Evolutionary conservation across 2,113 vertebrate species (phyloP), one percentile per base, ranked within the genome.

Genomic region (Sebastes fasciatus): DNA sequence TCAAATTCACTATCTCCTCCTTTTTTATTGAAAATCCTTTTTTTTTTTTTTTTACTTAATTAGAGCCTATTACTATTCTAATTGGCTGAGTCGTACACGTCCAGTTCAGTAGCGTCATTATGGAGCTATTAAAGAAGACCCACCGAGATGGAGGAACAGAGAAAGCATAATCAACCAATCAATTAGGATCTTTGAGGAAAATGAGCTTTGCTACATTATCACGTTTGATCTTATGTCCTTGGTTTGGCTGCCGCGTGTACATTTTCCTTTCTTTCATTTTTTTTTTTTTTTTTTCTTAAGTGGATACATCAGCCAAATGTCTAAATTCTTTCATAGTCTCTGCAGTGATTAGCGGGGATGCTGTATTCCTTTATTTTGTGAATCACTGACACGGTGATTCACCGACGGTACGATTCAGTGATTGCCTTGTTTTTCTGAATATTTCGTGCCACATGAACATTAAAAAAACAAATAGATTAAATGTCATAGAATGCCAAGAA

Each of bases 1-100:
- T 97, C 96, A 97, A 97, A 97, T 97, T 97, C 95, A 93, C 97
- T 96, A 97, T 97, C 96, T 96, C 86, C 90, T 89, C 75, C 84
- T 88, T 97, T 96, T 97, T 96, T 96, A 97, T 96, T 96, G 96
- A 97, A 97, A 96, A 95, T 96, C 95, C 95, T 96, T 94, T 96
- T 96, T 96, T 88, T 82, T 57, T 94, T 96, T 96, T 96, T 88
- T 85, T 64, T 79, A 95, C 94, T 96, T 98, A 98, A 98, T 99
- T 98, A 98, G 97, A 97, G 95, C 96, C 96, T 97, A 95, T 97
- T 97, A 95, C 97, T 97, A 97, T 94, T 95, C 88, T 96, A 96
- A 95, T 96, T 95, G 95, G 90, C 87, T 91, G 89, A 92, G 92
- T 88, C 93, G 79, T 93, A 92, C 90, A 88, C 87, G 94, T 94